Base-by-base conservation (phyloP, 2,797 vertebrate species). In the Sebastes miniatus region DNA sequence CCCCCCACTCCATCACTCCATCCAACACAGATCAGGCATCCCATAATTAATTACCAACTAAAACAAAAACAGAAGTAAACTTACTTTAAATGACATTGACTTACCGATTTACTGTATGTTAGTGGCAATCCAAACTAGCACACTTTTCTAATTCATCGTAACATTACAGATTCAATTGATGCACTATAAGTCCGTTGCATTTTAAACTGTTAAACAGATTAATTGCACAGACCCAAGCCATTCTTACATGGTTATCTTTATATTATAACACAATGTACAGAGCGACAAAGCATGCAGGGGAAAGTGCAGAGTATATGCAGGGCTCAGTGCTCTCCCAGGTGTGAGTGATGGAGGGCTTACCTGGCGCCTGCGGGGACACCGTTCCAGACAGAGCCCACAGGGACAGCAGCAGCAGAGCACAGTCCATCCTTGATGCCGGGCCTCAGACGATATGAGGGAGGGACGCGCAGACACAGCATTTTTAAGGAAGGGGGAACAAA, bases 401-500 rank as follows among this genome's bases (percentile, higher is more conserved):
- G 86, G 91, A 85, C 84, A 96, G 83, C 80, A 95, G 87, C 87
- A 96, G 90, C 78, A 95, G 87, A 3, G 87, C 88, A 90, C 84
- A 79, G 83, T 95, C 91, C 96, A 96, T 96, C 92, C 81, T 93
- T 80, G 24, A 64, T 87, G 89, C 25, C 80, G 77, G 91, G 85
- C 88, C 88, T 87, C 57, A 59, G 88, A 91, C 77, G 80, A 85
- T 95, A 88, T 95, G 94, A 94, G 86, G 86, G 85, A 88, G 89
- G 84, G 80, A 83, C 74, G 24, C 25, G 24, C 75, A 64, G 57
- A 89, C 84, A 32, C 86, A 47, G 89, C 79, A 86, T 79, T 93
- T 93, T 92, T 87, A 91, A 92, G 75, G 86, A 88, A 77, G 71
- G 77, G 79, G 87, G 69, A 75, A 64, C 79, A 82, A 87, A 80